A percentile compares a stretch with the other conserved stretches of the same genome.
Conservation (phyloP, 2,888 invertebrate genomes). For the Orthosia gothica region DNA sequence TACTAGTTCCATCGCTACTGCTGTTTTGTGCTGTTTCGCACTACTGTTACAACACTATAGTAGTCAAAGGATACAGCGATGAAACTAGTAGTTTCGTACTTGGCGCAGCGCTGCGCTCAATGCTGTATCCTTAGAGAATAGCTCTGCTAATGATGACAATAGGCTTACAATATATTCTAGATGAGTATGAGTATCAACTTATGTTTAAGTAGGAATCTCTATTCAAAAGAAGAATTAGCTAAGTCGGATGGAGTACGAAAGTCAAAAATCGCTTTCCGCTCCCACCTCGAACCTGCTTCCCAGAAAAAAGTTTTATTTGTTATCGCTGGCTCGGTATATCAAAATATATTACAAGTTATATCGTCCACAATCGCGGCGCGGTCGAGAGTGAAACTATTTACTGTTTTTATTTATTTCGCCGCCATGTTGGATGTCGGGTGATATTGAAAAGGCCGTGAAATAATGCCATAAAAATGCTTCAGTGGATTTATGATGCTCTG, state of each 20-base stretch:
- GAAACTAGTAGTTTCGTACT: too few relatives aligned
- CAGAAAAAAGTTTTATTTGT: conserved; percentile 62
- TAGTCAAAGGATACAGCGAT: too few relatives aligned
- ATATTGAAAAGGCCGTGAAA: conserved; percentile 43
- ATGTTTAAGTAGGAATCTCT: too few relatives aligned
- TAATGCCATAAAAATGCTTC: conserved; percentile 25
- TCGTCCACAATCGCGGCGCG: conserved; percentile 59
- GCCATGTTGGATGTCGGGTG: conserved; percentile 42
- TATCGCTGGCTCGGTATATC: conserved; percentile 73
- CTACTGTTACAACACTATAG: too few relatives aligned
- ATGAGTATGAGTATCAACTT: too few relatives aligned
- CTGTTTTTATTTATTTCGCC: conserved; percentile 52
- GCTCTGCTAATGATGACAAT: too few relatives aligned
- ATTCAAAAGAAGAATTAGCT: too few relatives aligned
- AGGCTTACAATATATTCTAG: too few relatives aligned
- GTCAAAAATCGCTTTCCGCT: conserved; percentile 39
- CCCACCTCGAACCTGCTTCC: neutral
- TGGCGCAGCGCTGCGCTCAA: too few relatives aligned
- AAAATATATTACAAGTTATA: conserved; percentile 70
- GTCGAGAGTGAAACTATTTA: conserved; percentile 57
- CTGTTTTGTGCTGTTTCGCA: too few relatives aligned
- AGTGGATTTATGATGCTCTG: conserved; percentile 13
- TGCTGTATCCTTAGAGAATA: too few relatives aligned
- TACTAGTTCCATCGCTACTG: too few relatives aligned
- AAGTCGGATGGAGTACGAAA: neutral